Conservation (phyloP, 2,888 invertebrate genomes). For the Anthophora plumipes region DNA sequence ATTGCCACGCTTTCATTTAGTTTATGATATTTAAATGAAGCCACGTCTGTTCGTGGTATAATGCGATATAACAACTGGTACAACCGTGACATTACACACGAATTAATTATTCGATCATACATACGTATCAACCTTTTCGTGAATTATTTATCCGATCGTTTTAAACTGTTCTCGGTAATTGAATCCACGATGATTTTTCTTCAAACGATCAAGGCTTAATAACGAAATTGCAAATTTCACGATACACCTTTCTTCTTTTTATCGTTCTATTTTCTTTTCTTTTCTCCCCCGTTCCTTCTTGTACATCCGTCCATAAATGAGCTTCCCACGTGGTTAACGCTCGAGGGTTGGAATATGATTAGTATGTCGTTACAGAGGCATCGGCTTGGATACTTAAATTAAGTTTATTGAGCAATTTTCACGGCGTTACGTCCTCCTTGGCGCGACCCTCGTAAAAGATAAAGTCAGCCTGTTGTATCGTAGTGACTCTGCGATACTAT, state of each 20-base stretch:
- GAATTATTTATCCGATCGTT: constrained; percentile 34
- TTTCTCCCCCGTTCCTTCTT: constrained; percentile 17
- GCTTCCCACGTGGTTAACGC: constrained; percentile 33
- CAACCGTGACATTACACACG: constrained; percentile 36
- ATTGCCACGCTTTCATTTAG: constrained; percentile 70
- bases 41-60: constrained; percentile 53
- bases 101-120: constrained; percentile 39
- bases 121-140: constrained; percentile 36
- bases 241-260: constrained; percentile 31
- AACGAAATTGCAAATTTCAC: constrained; percentile 37
- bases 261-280: constrained; percentile 20
- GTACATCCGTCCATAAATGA: constrained; percentile 60
- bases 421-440: constrained; percentile 71
- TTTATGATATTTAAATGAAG: constrained; percentile 69
- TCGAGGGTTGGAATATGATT: constrained; percentile 75
- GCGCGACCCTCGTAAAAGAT: constrained; percentile 69
- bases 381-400: constrained; percentile 75
- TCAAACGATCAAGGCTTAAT: background rate
- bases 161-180: too few relatives aligned
- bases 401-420: constrained; percentile 78
- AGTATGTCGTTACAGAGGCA: constrained; percentile 74
- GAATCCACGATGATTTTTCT: background rate
- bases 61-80: constrained; percentile 35
- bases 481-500: constrained; percentile 30
- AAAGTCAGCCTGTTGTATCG: constrained; percentile 63